Base-by-base conservation (phyloP, 2,113 vertebrate genomes). In the Stigmatopora argus region DNA sequence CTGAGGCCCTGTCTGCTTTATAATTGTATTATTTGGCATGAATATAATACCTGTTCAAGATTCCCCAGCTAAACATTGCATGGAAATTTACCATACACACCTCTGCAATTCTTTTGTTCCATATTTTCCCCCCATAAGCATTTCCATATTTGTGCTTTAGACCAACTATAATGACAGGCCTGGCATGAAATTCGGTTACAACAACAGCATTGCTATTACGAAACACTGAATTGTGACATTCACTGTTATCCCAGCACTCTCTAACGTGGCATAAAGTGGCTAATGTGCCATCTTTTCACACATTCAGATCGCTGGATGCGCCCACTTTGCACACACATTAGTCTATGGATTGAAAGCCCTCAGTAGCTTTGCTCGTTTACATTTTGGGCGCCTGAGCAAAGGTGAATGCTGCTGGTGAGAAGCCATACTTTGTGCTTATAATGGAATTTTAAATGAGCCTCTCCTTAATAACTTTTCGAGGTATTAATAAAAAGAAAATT, bases 401-500 rank as follows among this genome's bases (percentile, higher is more conserved):
- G 88, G 87, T 89, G 83, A 81, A 65, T 66, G 72, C 81, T 80
- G 67, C 73, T 77, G 73, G 70, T 75, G 69, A 82, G 86, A 85
- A 87, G 66, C 83, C 81, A 84, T 75, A 80, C 78, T 80, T 83
- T 47, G 38, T 72, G 70, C 78, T 82, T 83, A 87, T 88, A 88
- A 90, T 89, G 87, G 85, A 87, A 88, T 88, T 90, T 87, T 87
- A 89, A 91, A 89, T 87, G 80, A 75, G 75, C 77, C 79, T 68
- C 75, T 83, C 75, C 82, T 90, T 89, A 90, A 88, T 88, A 88
- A 83, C 71, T 81, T 85, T 77, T 74, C 73, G 75, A 77, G 88
- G 89, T 85, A 90, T 90, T 89, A 89, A 87, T 31, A 89, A 87
- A 61, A 21, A 10, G 19, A 89, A 88, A 44, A 44, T 45, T 45